These are phyloP conservation scores for Drosophila borealis DNA, from an alignment of 2,888 invertebrate species.

Conservation along the genomic window DNA sequence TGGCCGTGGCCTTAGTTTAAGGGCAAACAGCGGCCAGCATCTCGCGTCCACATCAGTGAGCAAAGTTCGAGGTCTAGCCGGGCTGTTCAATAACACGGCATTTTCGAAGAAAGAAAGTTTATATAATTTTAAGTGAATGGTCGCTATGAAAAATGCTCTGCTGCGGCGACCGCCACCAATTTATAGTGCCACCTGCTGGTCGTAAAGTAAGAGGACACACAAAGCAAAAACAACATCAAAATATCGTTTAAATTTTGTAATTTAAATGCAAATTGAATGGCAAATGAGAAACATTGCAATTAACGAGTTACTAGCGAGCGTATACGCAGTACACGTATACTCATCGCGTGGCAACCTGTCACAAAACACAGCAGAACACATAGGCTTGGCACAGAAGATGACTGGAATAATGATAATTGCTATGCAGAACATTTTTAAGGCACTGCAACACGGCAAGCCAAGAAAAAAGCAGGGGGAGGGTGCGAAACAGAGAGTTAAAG, in stretches of 20 bases:
- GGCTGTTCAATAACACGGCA: constrained; percentile 37
- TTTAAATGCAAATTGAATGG: constrained; percentile 81
- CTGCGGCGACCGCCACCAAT: neutral
- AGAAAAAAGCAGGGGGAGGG: neutral
- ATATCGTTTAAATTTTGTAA: constrained; percentile 75
- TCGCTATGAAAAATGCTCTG: constrained; percentile 53
- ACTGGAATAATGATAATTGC: constrained; percentile 4
- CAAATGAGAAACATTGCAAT: constrained; percentile 77
- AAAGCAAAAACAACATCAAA: constrained; percentile 31
- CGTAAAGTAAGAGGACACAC: constrained; percentile 32
- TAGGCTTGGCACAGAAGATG: constrained; percentile 4
- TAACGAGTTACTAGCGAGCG: constrained; percentile 71
- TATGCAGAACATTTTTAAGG: constrained; percentile 34
- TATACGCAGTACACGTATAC: constrained; percentile 49
- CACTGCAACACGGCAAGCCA: neutral
- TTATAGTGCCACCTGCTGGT: constrained; percentile 26
- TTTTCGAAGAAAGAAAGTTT: constrained; percentile 30
- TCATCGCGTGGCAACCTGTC: neutral
- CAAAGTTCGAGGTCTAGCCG: constrained; percentile 70
- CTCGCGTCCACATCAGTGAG: constrained; percentile 40
- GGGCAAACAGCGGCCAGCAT: constrained; percentile 52
- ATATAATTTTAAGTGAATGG: constrained; percentile 16
- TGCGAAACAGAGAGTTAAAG: too few relatives aligned
- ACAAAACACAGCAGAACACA: neutral
- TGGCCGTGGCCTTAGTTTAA: constrained; percentile 67